A percentile compares a stretch with the other conserved stretches of the same genome.
Conservation (phyloP, 2,797 vertebrate genomes). For the Atherinosoma microstoma region DNA sequence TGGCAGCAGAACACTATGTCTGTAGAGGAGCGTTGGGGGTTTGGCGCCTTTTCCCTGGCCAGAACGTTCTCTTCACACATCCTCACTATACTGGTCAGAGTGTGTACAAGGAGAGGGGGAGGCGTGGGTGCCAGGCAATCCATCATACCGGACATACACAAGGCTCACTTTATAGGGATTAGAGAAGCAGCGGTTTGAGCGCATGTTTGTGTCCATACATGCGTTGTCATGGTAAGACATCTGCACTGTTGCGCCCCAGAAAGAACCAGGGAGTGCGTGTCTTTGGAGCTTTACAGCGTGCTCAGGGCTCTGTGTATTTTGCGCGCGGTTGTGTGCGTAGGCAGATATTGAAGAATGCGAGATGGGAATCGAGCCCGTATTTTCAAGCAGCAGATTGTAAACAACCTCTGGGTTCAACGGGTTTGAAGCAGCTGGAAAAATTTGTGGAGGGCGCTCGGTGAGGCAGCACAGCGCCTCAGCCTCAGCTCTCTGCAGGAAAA, state of each 20-base stretch:
- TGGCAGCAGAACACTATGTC: conserved; percentile 71
- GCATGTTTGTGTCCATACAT: conserved; percentile 47
- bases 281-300: conserved; percentile 32
- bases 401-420: conserved; percentile 83
- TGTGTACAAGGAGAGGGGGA: conserved; percentile 59
- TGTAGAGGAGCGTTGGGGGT: conserved; percentile 63
- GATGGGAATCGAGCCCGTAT: conserved; percentile 80
- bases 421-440: conserved; percentile 86
- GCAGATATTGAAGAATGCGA: conserved; percentile 81
- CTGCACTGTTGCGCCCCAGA: conserved; percentile 26
- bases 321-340: conserved; percentile 64
- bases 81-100: conserved; percentile 67
- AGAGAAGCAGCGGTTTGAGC: conserved; percentile 64
- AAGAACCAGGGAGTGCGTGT: conserved; percentile 12
- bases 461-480: conserved; percentile 55
- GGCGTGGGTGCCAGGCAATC: conserved; percentile 71
- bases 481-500: conserved; percentile 58
- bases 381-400: conserved; percentile 83
- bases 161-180: conserved; percentile 79
- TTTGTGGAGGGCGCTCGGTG: conserved; percentile 74
- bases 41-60: conserved; percentile 62
- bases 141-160: conserved; percentile 78
- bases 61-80: conserved; percentile 68
- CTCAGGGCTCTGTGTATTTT: conserved; percentile 50
- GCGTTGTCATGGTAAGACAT: conserved; percentile 55